Percentiles rank a stretch among this genome's conserved stretches.
These are phyloP conservation scores for Pygathrix nemaeus DNA, from an alignment of 2,113 vertebrate genomes.

Conservation along the genomic window DNA sequence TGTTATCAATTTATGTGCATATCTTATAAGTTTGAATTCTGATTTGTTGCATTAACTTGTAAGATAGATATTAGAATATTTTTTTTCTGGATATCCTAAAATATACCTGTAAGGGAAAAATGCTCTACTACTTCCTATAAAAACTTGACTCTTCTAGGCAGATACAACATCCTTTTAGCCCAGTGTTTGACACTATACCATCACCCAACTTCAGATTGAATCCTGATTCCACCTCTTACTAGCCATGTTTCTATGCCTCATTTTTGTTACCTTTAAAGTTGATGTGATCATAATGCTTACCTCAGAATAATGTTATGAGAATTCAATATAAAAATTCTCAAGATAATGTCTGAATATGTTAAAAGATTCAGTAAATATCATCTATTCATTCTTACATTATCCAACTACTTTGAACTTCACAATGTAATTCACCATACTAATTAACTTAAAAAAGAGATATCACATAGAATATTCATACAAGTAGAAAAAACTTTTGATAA, in stretches of 20 bases:
- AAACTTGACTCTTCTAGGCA: background rate
- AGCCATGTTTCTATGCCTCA: background rate
- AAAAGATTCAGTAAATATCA: background rate
- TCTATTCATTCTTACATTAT: background rate
- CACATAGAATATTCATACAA: background rate
- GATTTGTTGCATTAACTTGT: background rate
- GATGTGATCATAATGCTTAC: background rate
- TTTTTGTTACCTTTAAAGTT: background rate
- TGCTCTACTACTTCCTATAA: too few relatives aligned
- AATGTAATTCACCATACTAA: background rate
- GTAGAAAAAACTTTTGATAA: background rate
- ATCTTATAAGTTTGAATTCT: background rate
- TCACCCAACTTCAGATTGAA: background rate
- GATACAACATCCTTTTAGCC: background rate
- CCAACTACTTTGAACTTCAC: background rate
- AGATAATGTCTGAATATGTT: background rate
- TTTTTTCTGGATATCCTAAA: background rate
- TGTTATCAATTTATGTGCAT: background rate
- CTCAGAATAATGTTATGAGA: background rate
- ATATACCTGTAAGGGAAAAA: background rate
- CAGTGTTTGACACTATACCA: too few relatives aligned
- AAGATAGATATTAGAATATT: background rate
- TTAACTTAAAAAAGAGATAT: background rate
- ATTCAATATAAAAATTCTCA: background rate
- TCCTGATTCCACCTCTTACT: too few relatives aligned